These are phyloP conservation scores for Scotopteryx bipunctaria DNA, from an alignment of 2,888 invertebrate genomes.

Conservation along the genomic window DNA sequence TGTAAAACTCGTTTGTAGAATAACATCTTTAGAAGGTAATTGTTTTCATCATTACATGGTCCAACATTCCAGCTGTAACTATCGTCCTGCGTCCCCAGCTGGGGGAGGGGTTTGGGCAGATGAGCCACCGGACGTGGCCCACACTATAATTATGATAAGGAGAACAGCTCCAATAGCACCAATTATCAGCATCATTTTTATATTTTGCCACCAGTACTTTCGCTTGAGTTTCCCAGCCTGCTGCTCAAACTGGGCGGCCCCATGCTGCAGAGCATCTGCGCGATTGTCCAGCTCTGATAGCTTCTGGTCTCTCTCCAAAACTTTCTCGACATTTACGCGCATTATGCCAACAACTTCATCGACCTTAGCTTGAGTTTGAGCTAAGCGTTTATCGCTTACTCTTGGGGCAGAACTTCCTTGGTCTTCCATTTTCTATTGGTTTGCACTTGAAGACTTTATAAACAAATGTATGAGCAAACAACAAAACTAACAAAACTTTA, in stretches of 20 bases:
- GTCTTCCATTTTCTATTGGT: slow-evolving; percentile 70
- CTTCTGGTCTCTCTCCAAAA: slow-evolving; percentile 97
- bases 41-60: slow-evolving; percentile 15
- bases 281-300: slow-evolving; percentile 96
- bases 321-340: slow-evolving; percentile 98
- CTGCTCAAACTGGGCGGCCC: slow-evolving; percentile 98
- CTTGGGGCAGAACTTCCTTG: slow-evolving; percentile 77
- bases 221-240: slow-evolving; percentile 97
- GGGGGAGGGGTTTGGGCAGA: slow-evolving; percentile 41
- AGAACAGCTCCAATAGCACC: slow-evolving; percentile 92
- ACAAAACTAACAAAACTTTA: neutral
- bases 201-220: slow-evolving; percentile 98
- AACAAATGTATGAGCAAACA: neutral
- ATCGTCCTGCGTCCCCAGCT: slow-evolving; percentile 55
- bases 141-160: slow-evolving; percentile 92
- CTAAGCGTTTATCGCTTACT: slow-evolving; percentile 78
- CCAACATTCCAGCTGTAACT: slow-evolving; percentile 33
- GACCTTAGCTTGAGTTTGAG: slow-evolving; percentile 80
- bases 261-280: slow-evolving; percentile 97
- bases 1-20: slow-evolving; percentile 25
- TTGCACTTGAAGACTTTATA: neutral
- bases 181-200: slow-evolving; percentile 98
- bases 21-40: slow-evolving; percentile 25
- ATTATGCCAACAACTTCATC: slow-evolving; percentile 94
- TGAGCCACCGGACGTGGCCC: slow-evolving; percentile 61